phyloP scores from a whole-genome alignment of 2,797 vertebrate genomes.

The Hoplostethus mediterraneus region DNA sequence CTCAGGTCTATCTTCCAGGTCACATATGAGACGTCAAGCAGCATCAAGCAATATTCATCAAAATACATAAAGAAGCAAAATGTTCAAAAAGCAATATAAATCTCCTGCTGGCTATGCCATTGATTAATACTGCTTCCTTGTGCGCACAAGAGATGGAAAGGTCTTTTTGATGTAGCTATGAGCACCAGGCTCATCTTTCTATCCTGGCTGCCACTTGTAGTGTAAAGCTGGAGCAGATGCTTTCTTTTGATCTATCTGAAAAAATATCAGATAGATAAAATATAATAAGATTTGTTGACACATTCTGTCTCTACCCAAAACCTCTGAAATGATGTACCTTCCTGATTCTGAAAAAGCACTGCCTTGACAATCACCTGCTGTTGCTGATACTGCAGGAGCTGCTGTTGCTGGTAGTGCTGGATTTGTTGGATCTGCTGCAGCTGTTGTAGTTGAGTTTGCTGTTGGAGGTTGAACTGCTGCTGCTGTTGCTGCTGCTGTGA shows the following conservation, averaged over 20 bases:
- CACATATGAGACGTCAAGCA: conserved; percentile 1
- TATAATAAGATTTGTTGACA: neutral
- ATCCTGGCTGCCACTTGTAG: neutral
- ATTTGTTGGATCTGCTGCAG: conserved; percentile 90
- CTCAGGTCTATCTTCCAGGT: neutral
- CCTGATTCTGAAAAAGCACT: no score
- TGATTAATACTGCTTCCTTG: conserved; percentile 7
- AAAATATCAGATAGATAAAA: no score
- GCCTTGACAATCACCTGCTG: conserved; percentile 78
- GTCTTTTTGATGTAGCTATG: conserved; percentile 2
- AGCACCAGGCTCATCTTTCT: no score
- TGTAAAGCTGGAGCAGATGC: neutral
- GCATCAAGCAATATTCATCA: neutral
- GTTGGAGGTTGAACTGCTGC: conserved; percentile 86
- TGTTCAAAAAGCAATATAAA: neutral
- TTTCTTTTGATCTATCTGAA: no score
- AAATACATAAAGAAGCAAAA: conserved; percentile 17
- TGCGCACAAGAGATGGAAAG: neutral
- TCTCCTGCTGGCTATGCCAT: neutral
- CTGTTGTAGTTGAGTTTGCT: conserved; percentile 89
- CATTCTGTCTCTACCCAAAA: neutral
- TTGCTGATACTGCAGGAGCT: conserved; percentile 88
- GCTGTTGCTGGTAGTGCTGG: conserved; percentile 89
- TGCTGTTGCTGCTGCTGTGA: conserved; percentile 87
- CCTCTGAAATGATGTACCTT: neutral